Evolutionary conservation across 2,113 vertebrate genomes (phyloP), one percentile per base, ranked within the genome.

Genomic region (Orientallactaga bullata): DNA sequence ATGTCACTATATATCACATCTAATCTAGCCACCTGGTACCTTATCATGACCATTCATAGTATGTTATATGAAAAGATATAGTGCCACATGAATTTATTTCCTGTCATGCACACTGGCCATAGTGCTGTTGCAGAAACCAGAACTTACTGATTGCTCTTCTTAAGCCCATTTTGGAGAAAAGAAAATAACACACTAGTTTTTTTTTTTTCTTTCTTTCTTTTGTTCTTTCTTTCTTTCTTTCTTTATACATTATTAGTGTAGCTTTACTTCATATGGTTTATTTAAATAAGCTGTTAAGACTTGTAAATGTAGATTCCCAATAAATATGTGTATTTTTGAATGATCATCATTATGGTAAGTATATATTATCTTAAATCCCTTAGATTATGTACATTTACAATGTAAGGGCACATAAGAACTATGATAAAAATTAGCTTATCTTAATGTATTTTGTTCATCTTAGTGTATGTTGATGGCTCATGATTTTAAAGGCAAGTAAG

Each of bases 391-490:
- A 8, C 91, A 58, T 86, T 85, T 86, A 16, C 60, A 89, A 95
- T 35, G 51, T 12, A 7, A 95, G 26, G 12, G 28, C 12, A 89
- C 35, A 90, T 47, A 93, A 11, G 13, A 92, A 89, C 91, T 83
- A 89, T 93, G 61, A 86, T 80, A 89, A 83, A 68, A 32, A 82
- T 81, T 88, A 32, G 93, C 80, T 94, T 91, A 95, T 87, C 91
- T 95, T 93, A 95, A 95, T 90, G 30, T 87, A 77, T 78, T 95
- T 94, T 15, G 90, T n/a, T n/a, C n/a, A n/a, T n/a, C n/a, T n/a
- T n/a, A n/a, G n/a, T 94, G 63, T 58, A 39, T 39, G 42, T 84
- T 84, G 18, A 79, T 93, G 47, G 73, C 28, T 93, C 73, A 51
- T 58, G 21, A 91, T 93, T 96, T 95, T 47, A 94, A 89, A 94